Base-by-base conservation (phyloP, 2,113 vertebrate species). In the Neomonachus schauinslandi region DNA sequence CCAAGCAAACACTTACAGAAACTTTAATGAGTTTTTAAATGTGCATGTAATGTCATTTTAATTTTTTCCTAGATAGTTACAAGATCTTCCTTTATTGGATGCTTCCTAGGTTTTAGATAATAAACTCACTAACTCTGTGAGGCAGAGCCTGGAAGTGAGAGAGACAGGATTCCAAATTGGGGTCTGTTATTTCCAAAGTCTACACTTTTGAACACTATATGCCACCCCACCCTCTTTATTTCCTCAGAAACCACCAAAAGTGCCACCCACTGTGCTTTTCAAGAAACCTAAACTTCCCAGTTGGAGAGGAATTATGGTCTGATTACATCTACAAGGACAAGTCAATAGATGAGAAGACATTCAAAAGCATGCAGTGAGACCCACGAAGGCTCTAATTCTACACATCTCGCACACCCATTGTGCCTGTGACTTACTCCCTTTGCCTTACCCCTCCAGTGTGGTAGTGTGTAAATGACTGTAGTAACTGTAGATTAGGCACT, bases 311-410 rank as follows among this genome's bases (percentile, higher is more conserved):
- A 98, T 96, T 95, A 97, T 51, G 12, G 10, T 69, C 69, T 55
- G 72, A 71, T 87, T 96, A 84, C 90, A 96, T 95, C 84, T 95
- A 77, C 89, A 87, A 80, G 31, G 88, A 74, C 95, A 97, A 95
- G 91, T 82, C 94, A 91, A 82, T 72, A 85, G 63, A 51, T 53
- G 36, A 97, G 88, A 85, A 71, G 72, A 69, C 31, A 33, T 24
- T 91, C 8, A 74, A 90, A 89, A 96, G 63, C 90, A 57, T 46
- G 87, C 80, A 81, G 87, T 53, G 13, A 94, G 51, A 55, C 15
- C 79, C 74, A 96, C 92, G 82, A 85, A 94, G 80, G 24, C 87
- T 86, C 80, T 76, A 74, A 67, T 33, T 95, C 79, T 31, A 16
- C 80, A 84, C 76, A 96, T 92, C 53, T 57, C 80, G 92, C 57